phyloP scores from a whole-genome alignment of 2,113 vertebrate species.

The Triplophysa siluroides region DNA sequence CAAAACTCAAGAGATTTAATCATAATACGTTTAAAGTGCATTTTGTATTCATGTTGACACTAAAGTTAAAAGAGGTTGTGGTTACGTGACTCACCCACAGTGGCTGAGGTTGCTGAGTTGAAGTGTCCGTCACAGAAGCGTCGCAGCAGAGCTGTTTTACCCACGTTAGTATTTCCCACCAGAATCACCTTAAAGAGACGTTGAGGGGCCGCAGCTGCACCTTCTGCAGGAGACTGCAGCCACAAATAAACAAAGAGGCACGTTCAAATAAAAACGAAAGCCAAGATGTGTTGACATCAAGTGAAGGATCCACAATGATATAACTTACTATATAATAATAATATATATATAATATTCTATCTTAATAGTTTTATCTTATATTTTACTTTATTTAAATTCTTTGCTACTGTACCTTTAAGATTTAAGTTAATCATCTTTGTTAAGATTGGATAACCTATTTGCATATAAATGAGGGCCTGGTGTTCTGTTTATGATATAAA shows the following conservation, averaged over 20 bases:
- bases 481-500: neutral
- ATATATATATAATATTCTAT: too few species aligned
- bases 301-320: neutral
- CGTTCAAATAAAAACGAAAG: neutral
- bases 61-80: too few species aligned
- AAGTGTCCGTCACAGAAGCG: conserved; percentile 85
- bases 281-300: neutral
- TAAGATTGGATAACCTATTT: neutral
- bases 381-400: neutral
- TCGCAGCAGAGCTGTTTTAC: conserved; percentile 89
- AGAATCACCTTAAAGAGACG: conserved; percentile 89
- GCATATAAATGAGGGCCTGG: neutral
- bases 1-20: too few species aligned
- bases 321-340: too few species aligned
- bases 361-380: too few species aligned
- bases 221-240: conserved; percentile 69
- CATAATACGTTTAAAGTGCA: too few species aligned
- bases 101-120: conserved; percentile 79
- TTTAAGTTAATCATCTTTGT: neutral
- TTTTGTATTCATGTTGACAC: too few species aligned
- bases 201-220: conserved; percentile 69
- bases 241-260: neutral
- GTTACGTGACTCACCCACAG: conserved; percentile 81
- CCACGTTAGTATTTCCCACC: conserved; percentile 88
- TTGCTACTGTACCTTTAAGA: neutral